Evolutionary conservation across 2,113 vertebrate species (phyloP), one percentile per base, ranked within the genome.

Genomic region (Etheostoma spectabile): DNA sequence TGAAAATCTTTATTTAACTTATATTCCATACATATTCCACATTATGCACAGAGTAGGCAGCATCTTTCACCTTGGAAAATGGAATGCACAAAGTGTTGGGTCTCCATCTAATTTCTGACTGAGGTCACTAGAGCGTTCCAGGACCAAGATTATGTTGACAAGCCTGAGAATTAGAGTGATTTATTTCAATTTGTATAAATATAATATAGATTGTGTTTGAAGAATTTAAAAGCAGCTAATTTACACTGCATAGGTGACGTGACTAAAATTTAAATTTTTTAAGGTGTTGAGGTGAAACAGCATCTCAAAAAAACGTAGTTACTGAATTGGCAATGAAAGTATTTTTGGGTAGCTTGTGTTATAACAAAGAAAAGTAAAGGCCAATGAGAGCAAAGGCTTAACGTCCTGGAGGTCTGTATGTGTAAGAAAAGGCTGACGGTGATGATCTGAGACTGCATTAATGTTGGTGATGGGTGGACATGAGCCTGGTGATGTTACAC

Each of bases 51-150:
- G 42, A 72, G 22, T 75, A 6, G 57, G 45, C 3, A 0, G 4
- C 3, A 3, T 56, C 15, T 16, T 13, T 51, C 6, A 3, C 42
- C 24, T 62, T 60, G 4, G 16, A 61, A 51, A 83, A 79, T 68
- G 84, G 74, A 93, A 92, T 90, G 89, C 65, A 68, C 45, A 70
- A 82, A 84, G 74, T 73, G 53, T 65, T 12, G 4, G n/a, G 18
- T 30, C 33, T 56, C 35, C 2, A n/a, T 77, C 60, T 42, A 63
- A 68, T 63, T 19, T 38, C 48, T 27, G 38, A 56, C 15, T 21
- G 22, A 67, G 10, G 48, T 33, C 42, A 13, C 42, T 13, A 14
- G 33, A 72, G 42, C 27, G 15, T 62, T 61, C 7, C 21, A 45
- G 33, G 16, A 74, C 2, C 2, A 24, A 18, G 19, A 63, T 33